Evolutionary conservation across 2,113 vertebrate species (phyloP).

Genomic region (Rhombomys opimus): DNA sequence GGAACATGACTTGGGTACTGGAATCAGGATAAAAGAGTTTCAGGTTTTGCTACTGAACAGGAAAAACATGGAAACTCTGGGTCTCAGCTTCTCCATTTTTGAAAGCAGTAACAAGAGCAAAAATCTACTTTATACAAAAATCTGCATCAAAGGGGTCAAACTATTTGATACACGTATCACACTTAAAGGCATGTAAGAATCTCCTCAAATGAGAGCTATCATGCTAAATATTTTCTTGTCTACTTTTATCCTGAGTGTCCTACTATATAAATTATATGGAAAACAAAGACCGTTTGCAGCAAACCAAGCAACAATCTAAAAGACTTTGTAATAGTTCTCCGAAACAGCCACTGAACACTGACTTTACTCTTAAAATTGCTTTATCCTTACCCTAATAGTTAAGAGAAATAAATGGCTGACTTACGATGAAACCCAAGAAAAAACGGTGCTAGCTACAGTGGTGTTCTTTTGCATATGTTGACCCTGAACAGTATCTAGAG

Average conservation of each 20-base stretch:
- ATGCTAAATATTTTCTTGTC: slow-evolving; percentile 1
- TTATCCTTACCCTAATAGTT: not conserved
- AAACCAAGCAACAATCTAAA: not conserved
- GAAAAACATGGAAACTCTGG: not conserved
- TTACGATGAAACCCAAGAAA: not conserved
- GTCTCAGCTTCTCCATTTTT: not conserved
- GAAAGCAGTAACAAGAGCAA: not conserved
- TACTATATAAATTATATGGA: not conserved
- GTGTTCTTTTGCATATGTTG: not conserved
- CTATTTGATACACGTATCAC: not conserved
- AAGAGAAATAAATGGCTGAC: not conserved
- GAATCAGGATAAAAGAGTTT: not conserved
- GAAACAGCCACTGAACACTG: not conserved
- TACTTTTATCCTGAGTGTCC: not conserved
- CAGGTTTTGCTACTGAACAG: not conserved
- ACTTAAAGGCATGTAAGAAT: not conserved
- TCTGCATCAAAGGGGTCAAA: not conserved
- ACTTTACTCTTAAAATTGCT: slow-evolving; percentile 38
- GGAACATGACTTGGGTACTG: not conserved
- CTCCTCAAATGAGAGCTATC: not conserved
- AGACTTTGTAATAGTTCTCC: not conserved
- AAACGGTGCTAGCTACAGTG: not conserved
- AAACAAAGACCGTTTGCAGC: slow-evolving; percentile 1
- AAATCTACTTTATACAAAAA: not conserved
- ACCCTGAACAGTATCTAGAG: not conserved